Percentiles rank a stretch among this genome's conserved stretches.
Conservation (phyloP, 2,113 vertebrate genomes). For the Strix uralensis region DNA sequence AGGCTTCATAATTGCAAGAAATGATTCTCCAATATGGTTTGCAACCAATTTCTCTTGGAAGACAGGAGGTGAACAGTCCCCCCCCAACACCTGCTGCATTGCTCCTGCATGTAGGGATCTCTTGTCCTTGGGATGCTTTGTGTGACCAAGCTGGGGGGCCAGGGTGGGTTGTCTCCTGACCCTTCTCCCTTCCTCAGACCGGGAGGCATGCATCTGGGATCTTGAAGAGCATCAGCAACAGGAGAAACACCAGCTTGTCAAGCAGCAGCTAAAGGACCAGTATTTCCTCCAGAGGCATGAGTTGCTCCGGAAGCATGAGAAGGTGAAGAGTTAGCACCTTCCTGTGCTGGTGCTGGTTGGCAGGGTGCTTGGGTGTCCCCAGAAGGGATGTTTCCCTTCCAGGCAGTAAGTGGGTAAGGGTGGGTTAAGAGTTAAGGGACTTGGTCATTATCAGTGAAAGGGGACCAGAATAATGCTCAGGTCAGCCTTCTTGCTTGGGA, state of each 20-base stretch:
- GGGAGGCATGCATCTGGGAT: constrained; percentile 88
- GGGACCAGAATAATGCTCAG: accelerated
- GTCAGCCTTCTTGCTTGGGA: not conserved
- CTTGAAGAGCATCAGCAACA: constrained; percentile 91
- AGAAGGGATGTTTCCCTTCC: not conserved
- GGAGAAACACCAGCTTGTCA: constrained; percentile 89
- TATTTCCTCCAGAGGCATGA: constrained; percentile 97
- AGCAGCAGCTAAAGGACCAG: constrained; percentile 97
- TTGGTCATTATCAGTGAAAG: not conserved
- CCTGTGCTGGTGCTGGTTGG: accelerated
- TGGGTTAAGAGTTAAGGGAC: not conserved
- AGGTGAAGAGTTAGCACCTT: constrained; percentile 75
- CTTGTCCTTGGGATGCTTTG: not conserved
- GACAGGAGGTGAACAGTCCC: not conserved
- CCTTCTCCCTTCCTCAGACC: constrained; percentile 70
- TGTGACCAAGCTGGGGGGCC: not conserved
- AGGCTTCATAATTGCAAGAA: constrained; percentile 39
- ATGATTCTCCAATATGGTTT: not conserved
- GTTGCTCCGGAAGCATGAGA: constrained; percentile 92
- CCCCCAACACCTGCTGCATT: not conserved
- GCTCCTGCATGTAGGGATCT: not conserved
- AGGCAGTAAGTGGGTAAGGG: not conserved
- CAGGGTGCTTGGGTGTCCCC: not conserved
- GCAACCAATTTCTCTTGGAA: not conserved
- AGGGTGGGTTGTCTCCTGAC: not conserved